A percentile compares a stretch with the other conserved stretches of the same genome.
These are phyloP conservation scores for Dendronephthya gigantea DNA, from an alignment of 64 coral and sea anemone genomes.

Conservation along the genomic window DNA sequence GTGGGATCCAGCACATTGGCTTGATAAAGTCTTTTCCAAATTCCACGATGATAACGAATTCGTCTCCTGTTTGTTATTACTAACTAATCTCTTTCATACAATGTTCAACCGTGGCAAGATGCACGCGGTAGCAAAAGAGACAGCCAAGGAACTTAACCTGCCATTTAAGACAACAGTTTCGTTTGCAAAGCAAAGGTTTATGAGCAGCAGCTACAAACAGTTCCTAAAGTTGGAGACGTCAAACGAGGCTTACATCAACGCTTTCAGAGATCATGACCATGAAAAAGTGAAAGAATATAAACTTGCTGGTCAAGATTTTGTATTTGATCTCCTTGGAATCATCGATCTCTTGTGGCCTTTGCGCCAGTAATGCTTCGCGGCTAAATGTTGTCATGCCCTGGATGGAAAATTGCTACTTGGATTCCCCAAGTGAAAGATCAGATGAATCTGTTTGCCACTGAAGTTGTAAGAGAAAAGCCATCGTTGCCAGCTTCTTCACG, in stretches of 20 bases:
- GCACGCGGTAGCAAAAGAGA: neutral
- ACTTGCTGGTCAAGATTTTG: neutral
- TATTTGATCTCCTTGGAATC: neutral
- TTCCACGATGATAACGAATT: neutral
- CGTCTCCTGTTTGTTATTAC: neutral
- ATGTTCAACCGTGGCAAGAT: neutral
- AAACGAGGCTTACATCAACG: neutral
- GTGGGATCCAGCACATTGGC: neutral
- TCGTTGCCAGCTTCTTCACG: neutral
- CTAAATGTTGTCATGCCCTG: conserved; percentile 12
- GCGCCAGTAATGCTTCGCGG: neutral
- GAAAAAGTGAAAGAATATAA: neutral
- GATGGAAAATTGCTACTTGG: conserved; percentile 11
- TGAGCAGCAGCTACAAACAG: neutral
- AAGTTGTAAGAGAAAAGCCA: neutral
- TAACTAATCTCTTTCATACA: neutral
- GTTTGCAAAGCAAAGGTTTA: neutral
- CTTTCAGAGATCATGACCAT: neutral
- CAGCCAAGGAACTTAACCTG: neutral
- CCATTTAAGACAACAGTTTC: conserved; percentile 3
- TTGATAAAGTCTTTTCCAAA: conserved; percentile 10
- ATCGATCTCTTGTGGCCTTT: conserved; percentile 7
- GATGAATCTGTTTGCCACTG: neutral
- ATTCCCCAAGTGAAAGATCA: neutral
- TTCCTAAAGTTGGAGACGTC: neutral